Base-by-base conservation (phyloP, 2,113 vertebrate species). In the Phycodurus eques region DNA sequence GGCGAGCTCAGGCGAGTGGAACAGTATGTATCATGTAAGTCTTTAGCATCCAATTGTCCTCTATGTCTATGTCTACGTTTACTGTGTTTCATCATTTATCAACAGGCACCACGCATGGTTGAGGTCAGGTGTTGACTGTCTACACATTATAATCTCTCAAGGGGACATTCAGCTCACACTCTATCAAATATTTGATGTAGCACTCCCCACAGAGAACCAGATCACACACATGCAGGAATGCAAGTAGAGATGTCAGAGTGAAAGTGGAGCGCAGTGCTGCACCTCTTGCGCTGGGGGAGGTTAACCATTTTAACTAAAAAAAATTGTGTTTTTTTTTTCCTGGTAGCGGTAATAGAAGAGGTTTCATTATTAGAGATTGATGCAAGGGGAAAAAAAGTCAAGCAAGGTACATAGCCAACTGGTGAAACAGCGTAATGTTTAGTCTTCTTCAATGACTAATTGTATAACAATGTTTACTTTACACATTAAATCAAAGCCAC, bases 1-100 rank as follows among this genome's bases (percentile, higher is more conserved):
- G 74, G 92, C 94, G 46, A 42, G 93, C 67, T 89, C 87, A 57
- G 88, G 90, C 27, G 89, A 88, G 47, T 94, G 93, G 88, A 92
- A 92, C 81, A 92, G 88, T 72, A 88, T 84, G 63, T 92, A 92
- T 72, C 95, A 95, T 4, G 95, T 98, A 86, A 96, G 95, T 87
- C 12, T 35, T 65, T 15, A 11, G 4, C 33, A 2, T 53, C 27
- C 22, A 39, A 39, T 2, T 1, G n/a, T 47, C 42, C 12, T 22
- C 22, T 56, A 20, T 15, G 20, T 8, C 56, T 31, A 31, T 13
- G 27, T 13, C 57, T 14, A 31, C 33, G 31, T 35, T 17, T 61
- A 8, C 35, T 7, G 17, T 61, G 35, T 61, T 22, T 61, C 5
- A 17, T 35, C 31, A 61, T 61, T 35, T 61, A 31, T 61, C 31